Conservation (phyloP, 2,113 vertebrate genomes). For the Phoxinus phoxinus region DNA sequence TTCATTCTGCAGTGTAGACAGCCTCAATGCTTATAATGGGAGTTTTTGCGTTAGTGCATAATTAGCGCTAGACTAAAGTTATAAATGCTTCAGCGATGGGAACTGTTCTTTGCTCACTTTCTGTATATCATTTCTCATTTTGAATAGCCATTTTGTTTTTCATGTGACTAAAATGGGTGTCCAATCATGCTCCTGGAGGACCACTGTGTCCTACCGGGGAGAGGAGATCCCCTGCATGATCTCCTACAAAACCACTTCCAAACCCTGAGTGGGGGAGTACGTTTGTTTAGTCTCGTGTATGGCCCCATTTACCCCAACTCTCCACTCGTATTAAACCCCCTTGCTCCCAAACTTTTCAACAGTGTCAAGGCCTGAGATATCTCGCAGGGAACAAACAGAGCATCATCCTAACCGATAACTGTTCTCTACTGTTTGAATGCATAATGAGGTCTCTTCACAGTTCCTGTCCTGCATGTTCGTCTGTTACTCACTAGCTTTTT, state of each 20-base stretch:
- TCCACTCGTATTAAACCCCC: too few relatives aligned
- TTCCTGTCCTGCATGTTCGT: constrained; percentile 34
- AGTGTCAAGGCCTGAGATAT: not conserved
- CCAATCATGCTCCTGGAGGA: too few relatives aligned
- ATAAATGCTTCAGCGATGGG: not conserved
- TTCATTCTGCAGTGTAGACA: not conserved
- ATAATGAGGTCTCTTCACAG: constrained; percentile 20
- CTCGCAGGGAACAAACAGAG: not conserved
- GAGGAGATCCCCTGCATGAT: too few relatives aligned
- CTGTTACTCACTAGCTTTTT: constrained; percentile 33
- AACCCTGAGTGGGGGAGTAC: too few relatives aligned
- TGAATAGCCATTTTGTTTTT: too few relatives aligned
- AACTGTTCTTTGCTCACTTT: not conserved
- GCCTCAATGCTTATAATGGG: not conserved
- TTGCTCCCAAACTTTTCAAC: too few relatives aligned
- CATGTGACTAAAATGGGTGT: too few relatives aligned
- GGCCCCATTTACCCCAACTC: too few relatives aligned
- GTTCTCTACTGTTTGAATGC: not conserved
- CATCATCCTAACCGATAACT: not conserved
- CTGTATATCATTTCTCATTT: too few relatives aligned
- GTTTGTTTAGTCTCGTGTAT: too few relatives aligned
- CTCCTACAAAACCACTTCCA: too few relatives aligned
- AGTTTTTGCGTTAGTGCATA: not conserved
- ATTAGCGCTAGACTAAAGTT: not conserved
- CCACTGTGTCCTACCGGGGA: too few relatives aligned